These are phyloP conservation scores for Centropyge bicolor DNA, from an alignment of 2,797 vertebrate species.

Conservation along the genomic window DNA sequence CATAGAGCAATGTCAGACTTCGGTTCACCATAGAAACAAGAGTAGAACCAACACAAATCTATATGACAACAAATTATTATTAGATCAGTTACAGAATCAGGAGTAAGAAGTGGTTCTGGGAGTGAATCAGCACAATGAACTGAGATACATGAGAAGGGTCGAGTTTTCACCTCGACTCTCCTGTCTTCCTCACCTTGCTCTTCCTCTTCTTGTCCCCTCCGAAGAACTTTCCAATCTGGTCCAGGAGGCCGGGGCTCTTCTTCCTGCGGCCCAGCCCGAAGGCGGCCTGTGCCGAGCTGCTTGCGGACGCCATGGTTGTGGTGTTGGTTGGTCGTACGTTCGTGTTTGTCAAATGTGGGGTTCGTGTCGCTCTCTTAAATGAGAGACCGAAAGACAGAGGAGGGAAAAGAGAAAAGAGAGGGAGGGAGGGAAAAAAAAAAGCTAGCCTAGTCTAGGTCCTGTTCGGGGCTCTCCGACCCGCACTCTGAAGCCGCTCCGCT, in stretches of 20 bases:
- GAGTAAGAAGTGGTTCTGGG: constrained; percentile 58
- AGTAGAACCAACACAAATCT: constrained; percentile 48
- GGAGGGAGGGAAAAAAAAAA: constrained; percentile 57
- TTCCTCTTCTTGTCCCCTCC: constrained; percentile 96
- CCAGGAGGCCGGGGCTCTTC: constrained; percentile 94
- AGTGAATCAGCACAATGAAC: constrained; percentile 52
- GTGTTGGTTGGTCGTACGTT: constrained; percentile 61
- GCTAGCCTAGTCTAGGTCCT: constrained; percentile 90
- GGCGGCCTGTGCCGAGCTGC: constrained; percentile 91
- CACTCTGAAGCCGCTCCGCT: constrained; percentile 90
- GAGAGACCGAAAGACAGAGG: constrained; percentile 62
- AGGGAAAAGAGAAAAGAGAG: constrained; percentile 60
- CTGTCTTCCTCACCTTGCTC: constrained; percentile 96
- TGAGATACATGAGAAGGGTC: constrained; percentile 34
- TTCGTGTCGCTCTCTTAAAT: constrained; percentile 67
- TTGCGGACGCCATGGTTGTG: constrained; percentile 93
- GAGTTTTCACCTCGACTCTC: constrained; percentile 45
- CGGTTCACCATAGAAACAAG: constrained; percentile 56
- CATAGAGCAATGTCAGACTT: constrained; percentile 53
- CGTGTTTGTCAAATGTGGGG: constrained; percentile 57
- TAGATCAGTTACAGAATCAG: constrained; percentile 31
- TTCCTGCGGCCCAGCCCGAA: constrained; percentile 88
- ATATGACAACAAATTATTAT: constrained; percentile 49
- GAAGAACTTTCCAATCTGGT: constrained; percentile 98
- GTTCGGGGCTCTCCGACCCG: constrained; percentile 90